A percentile compares a stretch with the other conserved stretches of the same genome.
These are phyloP conservation scores for Heterodera carotae DNA, from an alignment of 1,140 invertebrate genomes.

Conservation along the genomic window DNA sequence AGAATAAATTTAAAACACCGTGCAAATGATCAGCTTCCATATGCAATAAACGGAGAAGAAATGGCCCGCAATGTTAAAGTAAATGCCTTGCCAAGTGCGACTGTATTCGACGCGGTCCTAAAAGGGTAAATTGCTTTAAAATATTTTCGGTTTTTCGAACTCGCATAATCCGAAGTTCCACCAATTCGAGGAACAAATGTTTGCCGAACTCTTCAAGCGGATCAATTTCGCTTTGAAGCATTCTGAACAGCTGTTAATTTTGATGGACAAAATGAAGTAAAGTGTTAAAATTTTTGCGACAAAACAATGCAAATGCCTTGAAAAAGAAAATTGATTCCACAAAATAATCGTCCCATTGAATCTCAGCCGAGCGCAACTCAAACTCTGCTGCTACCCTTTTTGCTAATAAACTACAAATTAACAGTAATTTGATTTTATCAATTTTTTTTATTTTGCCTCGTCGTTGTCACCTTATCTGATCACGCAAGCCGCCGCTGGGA, in stretches of 20 bases:
- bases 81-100: conserved; percentile 93
- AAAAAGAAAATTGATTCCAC: no score
- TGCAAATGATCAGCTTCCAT: conserved; percentile 98
- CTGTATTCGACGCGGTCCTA: conserved; percentile 84
- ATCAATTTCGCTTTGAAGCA: conserved; percentile 81
- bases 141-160: conserved; percentile 45
- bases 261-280: no score
- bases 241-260: conserved; percentile 68
- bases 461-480: conserved; percentile 50
- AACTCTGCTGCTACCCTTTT: no score
- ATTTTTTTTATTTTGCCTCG: background rate
- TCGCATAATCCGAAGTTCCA: conserved; percentile 88
- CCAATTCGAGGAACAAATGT: conserved; percentile 91
- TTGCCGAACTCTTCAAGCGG: conserved; percentile 86
- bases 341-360: no score
- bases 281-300: no score
- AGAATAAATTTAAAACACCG: background rate
- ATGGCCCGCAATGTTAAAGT: conserved; percentile 97
- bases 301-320: no score
- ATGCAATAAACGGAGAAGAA: conserved; percentile 98
- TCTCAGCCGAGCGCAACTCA: no score
- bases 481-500: conserved; percentile 33
- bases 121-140: conserved; percentile 26
- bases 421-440: no score
- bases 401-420: no score